Percentiles rank a stretch among this genome's conserved stretches.
Evolutionary conservation across 2,113 vertebrate genomes (phyloP).

Genomic region (Prunella fulvescens): DNA sequence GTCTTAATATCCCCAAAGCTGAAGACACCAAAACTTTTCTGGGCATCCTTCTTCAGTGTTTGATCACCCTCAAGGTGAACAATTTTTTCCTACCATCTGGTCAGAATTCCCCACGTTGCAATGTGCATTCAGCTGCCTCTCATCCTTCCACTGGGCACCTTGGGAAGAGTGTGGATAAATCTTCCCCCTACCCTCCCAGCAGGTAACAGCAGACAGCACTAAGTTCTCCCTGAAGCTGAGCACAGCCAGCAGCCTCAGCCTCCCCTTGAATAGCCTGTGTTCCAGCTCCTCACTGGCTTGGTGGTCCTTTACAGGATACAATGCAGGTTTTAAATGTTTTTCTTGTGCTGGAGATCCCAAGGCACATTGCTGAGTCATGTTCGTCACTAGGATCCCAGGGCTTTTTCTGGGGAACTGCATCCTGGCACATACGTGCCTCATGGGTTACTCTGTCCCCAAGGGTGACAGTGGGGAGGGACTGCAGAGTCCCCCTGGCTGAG

Average conservation of each 20-base stretch:
- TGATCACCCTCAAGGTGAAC: accelerated
- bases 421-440: too few relatives aligned
- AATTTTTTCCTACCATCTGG: background rate
- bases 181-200: background rate
- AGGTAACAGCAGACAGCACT: background rate
- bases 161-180: background rate
- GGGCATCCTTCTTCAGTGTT: background rate
- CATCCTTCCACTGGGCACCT: accelerated
- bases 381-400: background rate
- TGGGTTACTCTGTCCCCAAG: background rate
- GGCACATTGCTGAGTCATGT: too few relatives aligned
- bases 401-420: background rate
- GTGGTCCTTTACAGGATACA: background rate
- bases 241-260: background rate
- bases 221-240: background rate
- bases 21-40: background rate
- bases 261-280: background rate
- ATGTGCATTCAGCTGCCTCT: background rate
- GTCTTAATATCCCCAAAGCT: background rate
- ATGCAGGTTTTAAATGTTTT: background rate
- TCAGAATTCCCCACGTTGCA: background rate
- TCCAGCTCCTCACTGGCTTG: background rate
- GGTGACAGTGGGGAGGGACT: background rate
- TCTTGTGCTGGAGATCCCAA: background rate
- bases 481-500: background rate